These are phyloP conservation scores for Trachurus trachurus DNA, from an alignment of 2,797 vertebrate genomes.

Conservation along the genomic window DNA sequence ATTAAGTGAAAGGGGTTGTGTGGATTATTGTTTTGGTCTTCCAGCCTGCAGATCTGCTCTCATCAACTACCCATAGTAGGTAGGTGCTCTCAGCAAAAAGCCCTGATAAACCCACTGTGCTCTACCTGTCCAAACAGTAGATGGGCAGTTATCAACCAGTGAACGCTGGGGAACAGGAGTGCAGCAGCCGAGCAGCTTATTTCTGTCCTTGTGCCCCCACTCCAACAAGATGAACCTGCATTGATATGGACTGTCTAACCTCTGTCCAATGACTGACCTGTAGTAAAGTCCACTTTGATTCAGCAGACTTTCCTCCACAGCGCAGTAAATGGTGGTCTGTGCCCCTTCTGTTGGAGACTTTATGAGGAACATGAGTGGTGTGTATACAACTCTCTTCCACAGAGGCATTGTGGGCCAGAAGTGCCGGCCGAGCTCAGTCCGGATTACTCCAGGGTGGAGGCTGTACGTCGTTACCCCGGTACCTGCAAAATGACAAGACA, in stretches of 20 bases:
- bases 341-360: constrained; percentile 78
- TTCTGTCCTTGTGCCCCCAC: background rate
- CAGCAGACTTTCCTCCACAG: constrained; percentile 79
- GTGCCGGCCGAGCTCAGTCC: constrained; percentile 76
- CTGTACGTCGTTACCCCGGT: constrained; percentile 74
- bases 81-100: constrained; percentile 31
- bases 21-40: constrained; percentile 35
- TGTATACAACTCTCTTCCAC: constrained; percentile 69
- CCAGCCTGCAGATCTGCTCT: constrained; percentile 26
- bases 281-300: constrained; percentile 79
- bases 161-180: background rate
- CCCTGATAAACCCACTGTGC: background rate
- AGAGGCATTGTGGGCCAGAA: constrained; percentile 52
- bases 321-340: constrained; percentile 82
- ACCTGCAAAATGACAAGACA: constrained; percentile 47
- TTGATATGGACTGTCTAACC: background rate
- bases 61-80: constrained; percentile 26
- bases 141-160: constrained; percentile 6
- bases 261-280: constrained; percentile 67
- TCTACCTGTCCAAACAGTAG: constrained; percentile 4
- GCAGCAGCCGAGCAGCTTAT: background rate
- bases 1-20: background rate
- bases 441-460: constrained; percentile 81
- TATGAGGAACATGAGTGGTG: constrained; percentile 55
- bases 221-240: background rate